Base-by-base conservation (phyloP, 1,140 invertebrate species). In the Linepithema humile region DNA sequence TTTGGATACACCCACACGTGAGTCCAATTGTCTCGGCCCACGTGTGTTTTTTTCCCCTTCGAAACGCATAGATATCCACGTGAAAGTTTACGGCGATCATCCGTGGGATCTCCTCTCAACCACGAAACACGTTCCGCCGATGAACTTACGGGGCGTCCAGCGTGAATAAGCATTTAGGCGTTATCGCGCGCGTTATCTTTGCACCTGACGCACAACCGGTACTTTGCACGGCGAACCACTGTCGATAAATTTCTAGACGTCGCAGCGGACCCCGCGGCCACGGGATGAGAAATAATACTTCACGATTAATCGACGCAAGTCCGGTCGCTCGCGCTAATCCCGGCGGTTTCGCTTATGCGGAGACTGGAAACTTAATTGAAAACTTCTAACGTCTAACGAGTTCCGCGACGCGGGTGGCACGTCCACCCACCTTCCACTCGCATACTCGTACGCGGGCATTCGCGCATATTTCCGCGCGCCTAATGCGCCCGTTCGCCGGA, bases 321-420 rank as follows among this genome's bases (percentile, higher is more conserved):
- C 57, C 70, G 62, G 72, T 48, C 57, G 74, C 62, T 40, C 74
- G 78, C 50, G 74, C 57, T 84, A 83, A 90, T 86, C 87, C 85
- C 85, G 55, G 55, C 83, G 64, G 59, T 85, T 86, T 64, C 59
- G 55, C 50, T 23, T 45, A 53, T 20, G 57, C 67, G 73, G 64
- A 87, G 87, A 77, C 82, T 84, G 85, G 88, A 90, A 90, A 87
- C 85, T 91, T 91, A 91, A 91, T 91, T 91, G 88, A 90, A 90
- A 89, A 90, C 84, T 83, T 73, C 53, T 67, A 67, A 73, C 74
- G 86, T 70, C 57, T 86, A 89, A 88, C 84, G 86, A 91, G 90
- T 90, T 84, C 85, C 85, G 80, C 90, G 82, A 91, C 89, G 90
- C 90, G 91, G 90, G 91, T 91, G 90, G 90, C 89, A 90, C 69